These are phyloP conservation scores for Cheilosia grossa DNA, from an alignment of 2,888 invertebrate genomes.

Conservation along the genomic window DNA sequence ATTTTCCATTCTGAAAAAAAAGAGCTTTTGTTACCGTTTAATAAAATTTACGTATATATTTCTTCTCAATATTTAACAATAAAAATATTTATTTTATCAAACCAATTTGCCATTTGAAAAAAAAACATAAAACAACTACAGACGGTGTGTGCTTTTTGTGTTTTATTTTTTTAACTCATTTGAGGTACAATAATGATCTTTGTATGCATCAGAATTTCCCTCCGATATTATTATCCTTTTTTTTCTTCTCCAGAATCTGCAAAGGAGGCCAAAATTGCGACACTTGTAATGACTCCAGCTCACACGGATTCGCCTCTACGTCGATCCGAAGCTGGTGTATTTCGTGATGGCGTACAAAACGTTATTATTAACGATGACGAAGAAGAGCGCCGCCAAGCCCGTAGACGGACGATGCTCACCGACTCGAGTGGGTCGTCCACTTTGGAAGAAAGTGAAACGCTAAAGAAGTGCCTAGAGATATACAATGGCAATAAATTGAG, in stretches of 20 bases:
- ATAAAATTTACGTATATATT: constrained; percentile 38
- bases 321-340: constrained; percentile 79
- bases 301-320: constrained; percentile 80
- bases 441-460: constrained; percentile 86
- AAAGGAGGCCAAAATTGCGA: constrained; percentile 58
- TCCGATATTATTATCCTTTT: background rate
- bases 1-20: constrained; percentile 25
- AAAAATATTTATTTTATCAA: constrained; percentile 16
- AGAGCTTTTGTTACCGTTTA: constrained; percentile 66
- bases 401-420: constrained; percentile 78
- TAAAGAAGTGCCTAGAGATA: constrained; percentile 90
- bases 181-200: constrained; percentile 18
- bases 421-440: constrained; percentile 75
- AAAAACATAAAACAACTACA: background rate
- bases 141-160: background rate
- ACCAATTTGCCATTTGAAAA: constrained; percentile 5
- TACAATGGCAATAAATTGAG: constrained; percentile 94
- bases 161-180: background rate
- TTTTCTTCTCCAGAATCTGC: background rate
- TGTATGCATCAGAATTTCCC: background rate
- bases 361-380: constrained; percentile 85
- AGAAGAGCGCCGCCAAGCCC: constrained; percentile 85
- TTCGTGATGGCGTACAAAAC: constrained; percentile 77
- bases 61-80: constrained; percentile 1
- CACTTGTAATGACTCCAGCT: constrained; percentile 80